These are phyloP conservation scores for Ginglymostoma cirratum DNA, from an alignment of 2,113 vertebrate species.

Conservation along the genomic window DNA sequence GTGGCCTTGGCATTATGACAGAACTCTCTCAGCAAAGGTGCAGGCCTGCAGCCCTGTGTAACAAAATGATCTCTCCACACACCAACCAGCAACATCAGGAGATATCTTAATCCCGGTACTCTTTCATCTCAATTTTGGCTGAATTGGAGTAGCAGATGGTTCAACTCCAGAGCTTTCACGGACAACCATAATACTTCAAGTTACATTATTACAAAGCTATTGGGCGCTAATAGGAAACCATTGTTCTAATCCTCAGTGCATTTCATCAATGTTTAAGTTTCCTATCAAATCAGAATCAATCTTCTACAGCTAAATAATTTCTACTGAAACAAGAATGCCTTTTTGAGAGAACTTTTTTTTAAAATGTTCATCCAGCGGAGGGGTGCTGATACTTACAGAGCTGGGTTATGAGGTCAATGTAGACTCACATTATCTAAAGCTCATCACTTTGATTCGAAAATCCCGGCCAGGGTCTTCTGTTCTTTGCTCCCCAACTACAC, in stretches of 20 bases:
- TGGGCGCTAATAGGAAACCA: not conserved
- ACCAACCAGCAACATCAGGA: not conserved
- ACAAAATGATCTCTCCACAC: not conserved
- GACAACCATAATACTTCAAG: not conserved
- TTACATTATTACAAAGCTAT: not conserved
- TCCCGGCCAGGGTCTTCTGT: not conserved
- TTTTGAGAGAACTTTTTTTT: not conserved
- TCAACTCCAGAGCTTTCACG: not conserved
- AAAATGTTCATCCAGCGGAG: not conserved
- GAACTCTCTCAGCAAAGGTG: not conserved
- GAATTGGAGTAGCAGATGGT: not conserved
- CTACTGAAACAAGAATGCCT: not conserved
- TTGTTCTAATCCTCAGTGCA: not conserved
- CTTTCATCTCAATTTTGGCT: not conserved
- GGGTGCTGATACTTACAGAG: not conserved
- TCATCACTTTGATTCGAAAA: not conserved
- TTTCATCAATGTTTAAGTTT: not conserved
- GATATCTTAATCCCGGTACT: not conserved
- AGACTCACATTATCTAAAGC: not conserved
- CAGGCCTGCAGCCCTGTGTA: not conserved
- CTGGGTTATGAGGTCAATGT: not conserved
- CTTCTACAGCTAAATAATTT: not conserved
- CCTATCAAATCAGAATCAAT: not conserved
- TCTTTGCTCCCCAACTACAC: not conserved
- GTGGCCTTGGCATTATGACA: not conserved